Conservation (phyloP, 2,797 vertebrate species). For the Enteromius thamalakanensis region DNA sequence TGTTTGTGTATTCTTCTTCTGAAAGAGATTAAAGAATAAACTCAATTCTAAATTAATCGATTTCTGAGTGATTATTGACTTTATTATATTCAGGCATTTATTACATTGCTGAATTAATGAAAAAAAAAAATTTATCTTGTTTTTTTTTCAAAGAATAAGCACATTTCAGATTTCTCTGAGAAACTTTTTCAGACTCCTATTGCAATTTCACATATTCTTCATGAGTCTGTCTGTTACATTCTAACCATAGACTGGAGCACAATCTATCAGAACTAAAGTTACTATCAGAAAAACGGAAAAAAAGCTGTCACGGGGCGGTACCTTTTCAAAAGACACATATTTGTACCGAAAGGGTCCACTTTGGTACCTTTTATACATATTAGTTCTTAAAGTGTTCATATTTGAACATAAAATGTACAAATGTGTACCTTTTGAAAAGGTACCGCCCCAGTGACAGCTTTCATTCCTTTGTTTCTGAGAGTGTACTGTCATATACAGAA, state of each 20-base stretch:
- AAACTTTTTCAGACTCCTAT: neutral
- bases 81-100: neutral
- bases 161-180: neutral
- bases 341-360: too few species aligned
- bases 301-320: too few species aligned
- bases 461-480: too few species aligned
- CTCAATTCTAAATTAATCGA: neutral
- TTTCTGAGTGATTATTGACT: too few species aligned
- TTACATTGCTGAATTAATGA: neutral
- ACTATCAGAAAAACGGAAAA: too few species aligned
- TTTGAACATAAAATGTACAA: too few species aligned
- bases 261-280: neutral
- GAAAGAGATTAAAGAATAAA: neutral
- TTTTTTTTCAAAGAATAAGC: constrained; percentile 23
- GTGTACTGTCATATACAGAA: neutral
- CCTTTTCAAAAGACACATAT: too few species aligned
- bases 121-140: neutral
- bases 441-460: too few species aligned
- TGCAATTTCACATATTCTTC: constrained; percentile 13
- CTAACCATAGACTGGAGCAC: neutral
- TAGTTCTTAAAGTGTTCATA: too few species aligned
- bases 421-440: too few species aligned
- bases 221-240: neutral
- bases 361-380: too few species aligned
- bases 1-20: neutral